phyloP scores from a whole-genome alignment of 2,113 vertebrate species.

The Pseudorasbora parva region DNA sequence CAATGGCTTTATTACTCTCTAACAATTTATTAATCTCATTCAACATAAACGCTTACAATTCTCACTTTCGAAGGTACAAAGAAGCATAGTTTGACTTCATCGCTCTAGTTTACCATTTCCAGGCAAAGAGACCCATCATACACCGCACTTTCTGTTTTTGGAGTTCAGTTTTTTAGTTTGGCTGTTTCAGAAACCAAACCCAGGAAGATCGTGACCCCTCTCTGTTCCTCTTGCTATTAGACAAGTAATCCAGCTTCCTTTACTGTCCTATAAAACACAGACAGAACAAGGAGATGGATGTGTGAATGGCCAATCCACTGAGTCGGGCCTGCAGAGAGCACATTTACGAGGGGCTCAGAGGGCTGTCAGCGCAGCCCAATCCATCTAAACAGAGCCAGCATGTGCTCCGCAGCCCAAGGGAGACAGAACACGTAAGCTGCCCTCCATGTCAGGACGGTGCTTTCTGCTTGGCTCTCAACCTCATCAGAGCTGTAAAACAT shows the following conservation, averaged over 20 bases:
- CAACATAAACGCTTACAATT: not conserved
- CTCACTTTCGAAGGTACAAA: not conserved
- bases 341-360: slow-evolving; percentile 52
- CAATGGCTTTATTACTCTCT: not conserved
- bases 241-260: slow-evolving; percentile 56
- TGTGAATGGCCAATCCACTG: slow-evolving; percentile 51
- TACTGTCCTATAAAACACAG: slow-evolving; percentile 59
- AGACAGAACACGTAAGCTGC: slow-evolving; percentile 39
- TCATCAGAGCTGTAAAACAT: slow-evolving; percentile 41
- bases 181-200: slow-evolving; percentile 43
- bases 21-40: slow-evolving; percentile 21
- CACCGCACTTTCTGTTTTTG: slow-evolving; percentile 37
- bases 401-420: slow-evolving; percentile 37
- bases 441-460: slow-evolving; percentile 41
- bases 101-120: slow-evolving; percentile 9
- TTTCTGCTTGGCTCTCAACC: slow-evolving; percentile 46
- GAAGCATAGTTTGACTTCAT: not conserved
- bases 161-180: slow-evolving; percentile 54
- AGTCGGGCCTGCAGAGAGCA: slow-evolving; percentile 37
- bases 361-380: slow-evolving; percentile 52
- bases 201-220: slow-evolving; percentile 38
- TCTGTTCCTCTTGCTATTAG: slow-evolving; percentile 39
- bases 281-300: slow-evolving; percentile 53
- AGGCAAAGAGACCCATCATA: slow-evolving; percentile 23
- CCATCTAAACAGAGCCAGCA: slow-evolving; percentile 48